These are phyloP conservation scores for Ctenoplectra terminalis DNA, from an alignment of 1,140 invertebrate species.

Conservation along the genomic window DNA sequence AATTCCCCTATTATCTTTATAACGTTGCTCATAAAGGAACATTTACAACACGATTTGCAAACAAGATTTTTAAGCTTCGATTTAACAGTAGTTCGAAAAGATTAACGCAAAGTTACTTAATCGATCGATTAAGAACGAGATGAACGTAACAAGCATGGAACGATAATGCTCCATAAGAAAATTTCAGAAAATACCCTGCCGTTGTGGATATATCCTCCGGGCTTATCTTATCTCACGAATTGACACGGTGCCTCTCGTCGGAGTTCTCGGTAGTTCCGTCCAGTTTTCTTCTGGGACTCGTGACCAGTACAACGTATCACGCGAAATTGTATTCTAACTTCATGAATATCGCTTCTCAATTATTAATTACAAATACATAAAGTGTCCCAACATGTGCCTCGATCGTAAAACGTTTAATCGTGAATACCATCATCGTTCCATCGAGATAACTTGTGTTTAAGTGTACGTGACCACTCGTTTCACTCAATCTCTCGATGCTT, in stretches of 20 bases:
- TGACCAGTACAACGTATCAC: neutral
- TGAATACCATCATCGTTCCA: neutral
- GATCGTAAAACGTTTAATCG: too few species aligned
- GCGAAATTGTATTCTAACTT: neutral
- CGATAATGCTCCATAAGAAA: neutral
- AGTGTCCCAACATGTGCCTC: too few species aligned
- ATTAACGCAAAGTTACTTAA: too few species aligned
- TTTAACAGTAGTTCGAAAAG: too few species aligned
- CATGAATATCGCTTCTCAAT: neutral
- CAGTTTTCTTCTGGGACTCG: conserved; percentile 28
- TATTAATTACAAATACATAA: neutral
- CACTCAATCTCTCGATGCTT: neutral
- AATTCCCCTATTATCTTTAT: too few species aligned
- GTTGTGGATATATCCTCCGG: conserved; percentile 19
- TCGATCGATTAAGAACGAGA: neutral
- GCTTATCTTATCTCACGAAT: conserved; percentile 49
- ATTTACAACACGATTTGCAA: too few species aligned
- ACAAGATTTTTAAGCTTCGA: too few species aligned
- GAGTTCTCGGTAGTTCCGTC: conserved; percentile 16
- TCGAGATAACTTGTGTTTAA: neutral
- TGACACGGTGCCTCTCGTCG: conserved; percentile 38
- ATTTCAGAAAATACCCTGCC: conserved; percentile 24
- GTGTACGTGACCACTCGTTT: neutral
- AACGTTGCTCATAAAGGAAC: too few species aligned
- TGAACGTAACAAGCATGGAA: too few species aligned